Evolutionary conservation across 2,797 vertebrate genomes (phyloP).

Genomic region (Simalia tracyae): DNA sequence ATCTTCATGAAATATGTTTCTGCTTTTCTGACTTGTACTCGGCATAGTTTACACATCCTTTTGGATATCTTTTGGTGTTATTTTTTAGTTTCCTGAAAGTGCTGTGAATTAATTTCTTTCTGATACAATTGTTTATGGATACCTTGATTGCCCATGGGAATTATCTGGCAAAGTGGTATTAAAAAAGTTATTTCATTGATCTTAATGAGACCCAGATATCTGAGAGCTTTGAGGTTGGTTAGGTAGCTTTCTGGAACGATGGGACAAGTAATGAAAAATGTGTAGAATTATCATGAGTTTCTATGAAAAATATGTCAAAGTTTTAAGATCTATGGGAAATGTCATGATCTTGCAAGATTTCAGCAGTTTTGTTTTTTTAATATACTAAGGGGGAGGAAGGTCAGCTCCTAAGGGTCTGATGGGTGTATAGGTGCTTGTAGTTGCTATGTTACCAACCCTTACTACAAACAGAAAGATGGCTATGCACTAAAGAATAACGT

Average conservation of each 20-base stretch:
- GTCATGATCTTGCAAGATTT: too few relatives aligned
- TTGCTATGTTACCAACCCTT: too few relatives aligned
- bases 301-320: not conserved
- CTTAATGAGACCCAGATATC: not conserved
- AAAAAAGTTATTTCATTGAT: not conserved
- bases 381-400: too few relatives aligned
- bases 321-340: not conserved
- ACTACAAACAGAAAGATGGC: too few relatives aligned
- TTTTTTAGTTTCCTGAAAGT: not conserved
- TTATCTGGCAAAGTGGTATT: not conserved
- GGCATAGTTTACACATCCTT: not conserved
- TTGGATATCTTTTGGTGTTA: not conserved
- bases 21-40: not conserved
- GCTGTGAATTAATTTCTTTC: not conserved
- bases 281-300: not conserved
- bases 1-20: not conserved
- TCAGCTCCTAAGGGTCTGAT: too few relatives aligned
- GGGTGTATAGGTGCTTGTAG: too few relatives aligned
- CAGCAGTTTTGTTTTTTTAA: too few relatives aligned
- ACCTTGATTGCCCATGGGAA: not conserved
- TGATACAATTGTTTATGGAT: not conserved
- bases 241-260: not conserved
- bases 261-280: not conserved
- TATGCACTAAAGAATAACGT: not conserved
- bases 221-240: not conserved